Percentiles rank a stretch among this genome's conserved stretches.
Conservation (phyloP, 2,888 invertebrate genomes). For the Ophraella communa region DNA sequence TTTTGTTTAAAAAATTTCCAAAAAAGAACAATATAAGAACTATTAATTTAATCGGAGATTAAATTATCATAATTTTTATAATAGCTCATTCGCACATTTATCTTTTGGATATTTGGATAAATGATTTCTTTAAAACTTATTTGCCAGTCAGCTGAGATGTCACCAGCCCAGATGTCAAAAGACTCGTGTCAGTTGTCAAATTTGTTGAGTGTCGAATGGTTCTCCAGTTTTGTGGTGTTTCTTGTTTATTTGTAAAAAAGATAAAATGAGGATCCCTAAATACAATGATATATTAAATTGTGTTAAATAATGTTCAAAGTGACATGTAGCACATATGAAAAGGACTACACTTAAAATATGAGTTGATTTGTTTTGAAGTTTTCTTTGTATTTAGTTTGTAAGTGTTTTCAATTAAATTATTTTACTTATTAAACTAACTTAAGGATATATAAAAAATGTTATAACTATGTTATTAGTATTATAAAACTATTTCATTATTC, state of each 20-base stretch:
- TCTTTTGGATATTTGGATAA: too few species aligned
- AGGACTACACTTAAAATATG: conserved; percentile 48
- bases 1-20: too few species aligned
- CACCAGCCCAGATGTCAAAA: not conserved
- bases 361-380: conserved; percentile 37
- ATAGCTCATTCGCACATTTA: not conserved
- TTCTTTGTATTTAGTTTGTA: conserved; percentile 46
- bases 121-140: too few species aligned
- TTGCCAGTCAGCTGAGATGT: conserved; percentile 15
- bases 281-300: conserved; percentile 8
- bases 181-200: conserved; percentile 15
- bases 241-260: conserved; percentile 20
- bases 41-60: too few species aligned
- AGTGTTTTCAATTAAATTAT: conserved; percentile 27
- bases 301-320: conserved; percentile 32
- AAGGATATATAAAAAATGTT: not conserved
- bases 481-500: not conserved
- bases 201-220: conserved; percentile 7
- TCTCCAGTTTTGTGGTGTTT: conserved; percentile 14
- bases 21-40: too few species aligned
- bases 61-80: too few species aligned
- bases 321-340: conserved; percentile 41
- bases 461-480: not conserved
- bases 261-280: conserved; percentile 9
- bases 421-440: not conserved